phyloP scores from a whole-genome alignment of 2,888 invertebrate species.

The Apantesis nais region DNA sequence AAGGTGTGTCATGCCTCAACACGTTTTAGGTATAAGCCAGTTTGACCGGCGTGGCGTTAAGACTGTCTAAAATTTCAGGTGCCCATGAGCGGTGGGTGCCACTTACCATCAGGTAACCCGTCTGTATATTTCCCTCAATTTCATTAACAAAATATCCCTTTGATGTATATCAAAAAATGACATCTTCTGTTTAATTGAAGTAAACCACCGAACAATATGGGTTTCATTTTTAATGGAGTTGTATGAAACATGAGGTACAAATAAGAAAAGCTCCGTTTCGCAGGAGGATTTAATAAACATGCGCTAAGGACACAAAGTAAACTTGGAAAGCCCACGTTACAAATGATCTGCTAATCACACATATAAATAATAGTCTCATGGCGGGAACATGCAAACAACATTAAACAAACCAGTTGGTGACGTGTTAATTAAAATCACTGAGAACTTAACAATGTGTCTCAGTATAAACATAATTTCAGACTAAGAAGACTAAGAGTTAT shows the following conservation, averaged over 20 bases:
- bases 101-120: too few species aligned
- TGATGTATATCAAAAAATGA: neutral
- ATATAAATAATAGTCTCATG: neutral
- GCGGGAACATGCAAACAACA: neutral
- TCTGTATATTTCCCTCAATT: too few species aligned
- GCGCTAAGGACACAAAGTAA: neutral
- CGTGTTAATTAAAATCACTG: neutral
- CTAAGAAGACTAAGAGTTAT: neutral
- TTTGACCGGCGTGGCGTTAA: too few species aligned
- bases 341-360: neutral
- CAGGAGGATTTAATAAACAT: neutral
- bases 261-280: neutral
- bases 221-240: neutral
- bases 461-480: neutral
- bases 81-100: too few species aligned
- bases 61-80: too few species aligned
- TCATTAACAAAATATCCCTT: too few species aligned
- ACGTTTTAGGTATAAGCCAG: too few species aligned
- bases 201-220: neutral
- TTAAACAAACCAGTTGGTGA: neutral
- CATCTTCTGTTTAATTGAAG: neutral
- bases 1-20: too few species aligned
- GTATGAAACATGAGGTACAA: neutral
- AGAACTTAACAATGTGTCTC: neutral
- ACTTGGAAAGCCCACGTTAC: neutral